Percentiles rank a stretch among this genome's conserved stretches.
Evolutionary conservation across 2,797 vertebrate species (phyloP).

Genomic region (Vultur gryphus): DNA sequence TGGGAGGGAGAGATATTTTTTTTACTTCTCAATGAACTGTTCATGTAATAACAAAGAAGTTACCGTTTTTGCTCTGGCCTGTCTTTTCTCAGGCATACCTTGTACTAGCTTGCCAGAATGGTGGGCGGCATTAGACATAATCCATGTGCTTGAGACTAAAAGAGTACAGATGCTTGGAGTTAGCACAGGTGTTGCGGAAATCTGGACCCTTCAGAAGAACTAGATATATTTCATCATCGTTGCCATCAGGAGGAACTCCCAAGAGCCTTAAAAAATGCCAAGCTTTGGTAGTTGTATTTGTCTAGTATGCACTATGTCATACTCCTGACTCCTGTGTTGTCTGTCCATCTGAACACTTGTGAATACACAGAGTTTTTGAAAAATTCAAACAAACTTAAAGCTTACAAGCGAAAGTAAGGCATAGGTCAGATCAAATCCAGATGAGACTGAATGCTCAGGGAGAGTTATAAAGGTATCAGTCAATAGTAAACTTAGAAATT

Average conservation of each 20-base stretch:
- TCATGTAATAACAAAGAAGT: not conserved
- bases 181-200: not conserved
- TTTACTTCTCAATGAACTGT: not conserved
- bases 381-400: not conserved
- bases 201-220: not conserved
- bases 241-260: not conserved
- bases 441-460: not conserved
- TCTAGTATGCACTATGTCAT: not conserved
- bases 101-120: not conserved
- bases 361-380: not conserved
- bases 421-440: not conserved
- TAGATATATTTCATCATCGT: not conserved
- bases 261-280: constrained; percentile 17
- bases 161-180: not conserved
- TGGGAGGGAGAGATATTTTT: not conserved
- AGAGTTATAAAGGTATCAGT: not conserved
- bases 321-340: not conserved
- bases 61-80: not conserved
- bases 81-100: not conserved
- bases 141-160: not conserved
- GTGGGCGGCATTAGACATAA: not conserved
- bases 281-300: constrained; percentile 34
- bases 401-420: not conserved
- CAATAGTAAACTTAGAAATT: not conserved
- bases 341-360: not conserved